Percentiles rank a stretch among this genome's conserved stretches.
Conservation (phyloP, 2,888 invertebrate genomes). For the Xylota sylvarum region DNA sequence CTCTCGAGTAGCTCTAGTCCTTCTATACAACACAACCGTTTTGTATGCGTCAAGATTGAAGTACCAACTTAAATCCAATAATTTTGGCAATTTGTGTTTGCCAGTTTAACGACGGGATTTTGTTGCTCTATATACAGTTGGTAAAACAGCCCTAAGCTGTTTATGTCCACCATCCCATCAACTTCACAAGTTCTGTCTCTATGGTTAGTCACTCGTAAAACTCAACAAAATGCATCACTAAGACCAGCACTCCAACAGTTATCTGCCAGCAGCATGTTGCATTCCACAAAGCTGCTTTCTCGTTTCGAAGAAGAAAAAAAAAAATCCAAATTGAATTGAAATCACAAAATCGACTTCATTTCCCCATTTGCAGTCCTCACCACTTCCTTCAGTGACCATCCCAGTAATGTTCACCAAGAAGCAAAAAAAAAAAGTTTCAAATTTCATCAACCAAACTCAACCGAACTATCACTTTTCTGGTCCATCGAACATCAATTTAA, state of each 20-base stretch:
- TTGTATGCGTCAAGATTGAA: too few relatives aligned
- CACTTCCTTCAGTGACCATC: slow-evolving; percentile 29
- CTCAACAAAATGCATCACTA: too few relatives aligned
- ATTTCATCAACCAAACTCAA: slow-evolving; percentile 70
- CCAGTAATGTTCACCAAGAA: background rate
- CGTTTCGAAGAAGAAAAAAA: background rate
- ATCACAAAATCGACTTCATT: slow-evolving; percentile 29
- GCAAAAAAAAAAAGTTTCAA: slow-evolving; percentile 52
- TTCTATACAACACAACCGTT: too few relatives aligned
- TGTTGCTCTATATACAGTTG: too few relatives aligned
- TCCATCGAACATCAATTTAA: slow-evolving; percentile 74
- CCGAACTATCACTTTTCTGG: slow-evolving; percentile 72
- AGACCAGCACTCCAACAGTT: background rate
- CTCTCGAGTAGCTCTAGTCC: too few relatives aligned
- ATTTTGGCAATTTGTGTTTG: too few relatives aligned
- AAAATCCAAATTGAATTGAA: slow-evolving; percentile 13
- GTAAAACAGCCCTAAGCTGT: too few relatives aligned
- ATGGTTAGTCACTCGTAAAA: too few relatives aligned
- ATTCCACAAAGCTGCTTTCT: slow-evolving; percentile 3
- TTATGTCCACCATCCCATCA: too few relatives aligned
- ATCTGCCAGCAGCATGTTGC: background rate
- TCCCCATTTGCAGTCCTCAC: slow-evolving; percentile 29
- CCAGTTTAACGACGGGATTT: too few relatives aligned
- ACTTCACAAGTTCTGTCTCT: too few relatives aligned
- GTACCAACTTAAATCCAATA: too few relatives aligned